Evolutionary conservation across 1,140 invertebrate genomes (phyloP).

Genomic region (Adoxophyes honmai): DNA sequence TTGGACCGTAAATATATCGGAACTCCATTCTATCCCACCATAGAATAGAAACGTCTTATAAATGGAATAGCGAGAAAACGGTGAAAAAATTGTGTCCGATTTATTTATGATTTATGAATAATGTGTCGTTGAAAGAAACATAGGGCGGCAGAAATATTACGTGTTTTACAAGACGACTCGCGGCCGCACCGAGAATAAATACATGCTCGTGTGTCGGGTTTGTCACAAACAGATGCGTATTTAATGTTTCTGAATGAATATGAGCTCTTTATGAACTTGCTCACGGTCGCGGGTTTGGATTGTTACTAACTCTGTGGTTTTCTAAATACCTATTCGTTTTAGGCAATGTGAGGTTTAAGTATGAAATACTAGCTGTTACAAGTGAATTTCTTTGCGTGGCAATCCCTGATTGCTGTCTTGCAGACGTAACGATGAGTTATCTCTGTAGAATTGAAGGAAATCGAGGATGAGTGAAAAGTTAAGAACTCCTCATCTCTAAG

Average conservation of each 20-base stretch:
- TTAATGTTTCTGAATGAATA: background rate
- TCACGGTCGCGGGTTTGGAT: background rate
- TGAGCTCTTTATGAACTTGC: background rate
- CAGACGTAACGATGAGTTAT: too few species aligned
- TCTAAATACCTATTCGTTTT: too few species aligned
- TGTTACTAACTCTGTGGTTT: too few species aligned
- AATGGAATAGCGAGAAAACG: background rate
- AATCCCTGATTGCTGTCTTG: too few species aligned
- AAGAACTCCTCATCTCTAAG: too few species aligned
- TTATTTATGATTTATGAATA: slow-evolving; percentile 16
- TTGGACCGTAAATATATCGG: too few species aligned
- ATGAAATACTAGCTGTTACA: too few species aligned
- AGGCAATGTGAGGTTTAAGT: too few species aligned
- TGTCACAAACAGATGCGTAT: slow-evolving; percentile 14
- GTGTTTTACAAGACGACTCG: slow-evolving; percentile 4
- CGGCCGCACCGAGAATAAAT: background rate
- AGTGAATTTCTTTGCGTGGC: too few species aligned
- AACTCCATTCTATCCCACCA: too few species aligned
- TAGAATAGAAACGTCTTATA: background rate
- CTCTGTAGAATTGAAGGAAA: too few species aligned
- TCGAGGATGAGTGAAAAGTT: too few species aligned
- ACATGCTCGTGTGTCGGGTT: background rate
- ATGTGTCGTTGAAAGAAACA: slow-evolving; percentile 10
- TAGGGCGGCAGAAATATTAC: slow-evolving; percentile 6
- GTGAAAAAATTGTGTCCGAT: background rate